Evolutionary conservation across 1,140 invertebrate genomes (phyloP), one percentile per base, ranked within the genome.

Genomic region (Solenopsis invicta): DNA sequence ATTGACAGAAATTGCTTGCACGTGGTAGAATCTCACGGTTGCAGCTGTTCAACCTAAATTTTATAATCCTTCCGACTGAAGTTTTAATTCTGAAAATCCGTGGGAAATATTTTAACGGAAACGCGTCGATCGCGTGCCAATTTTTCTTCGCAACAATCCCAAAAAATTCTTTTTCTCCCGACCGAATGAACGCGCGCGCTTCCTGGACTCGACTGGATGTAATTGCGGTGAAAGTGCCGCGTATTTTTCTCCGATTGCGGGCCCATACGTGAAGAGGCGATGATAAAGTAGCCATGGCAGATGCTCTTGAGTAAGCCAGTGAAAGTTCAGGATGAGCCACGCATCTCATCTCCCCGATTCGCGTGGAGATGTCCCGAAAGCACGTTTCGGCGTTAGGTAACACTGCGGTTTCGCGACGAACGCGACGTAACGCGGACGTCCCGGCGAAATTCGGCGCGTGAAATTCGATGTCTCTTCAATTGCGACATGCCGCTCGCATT

Each of bases 171-270:
- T 21, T 59, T 59, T 78, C 64, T 9, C 24, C 24, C 50, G 54
- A 56, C 64, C 56, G 66, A 24, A 81, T 18, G 82, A 88, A 91
- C 61, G 29, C 41, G 37, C 2, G 8, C 41, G 54, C 82, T 92
- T 91, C 76, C 91, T 78, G 72, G 75, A 92, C 82, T 90, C 64
- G 67, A 75, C 81, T 76, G 87, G 50, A 61, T 71, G 84, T 93
- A 91, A 94, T 94, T 93, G 90, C 66, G 88, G 93, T 92, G 94
- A 94, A 94, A 94, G 94, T 93, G 90, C 91, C 93, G 92, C 86
- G 85, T 77, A 94, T 92, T 91, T 90, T 92, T 87, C 56, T 89
- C 48, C 61, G 48, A 85, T 59, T 71, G 54, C 67, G 75, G 81
- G 76, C 41, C 41, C 24, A 85, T 86, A 61, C 66, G 81, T 62